Evolutionary conservation across 2,113 vertebrate species (phyloP).

Genomic region (Zeus faber): DNA sequence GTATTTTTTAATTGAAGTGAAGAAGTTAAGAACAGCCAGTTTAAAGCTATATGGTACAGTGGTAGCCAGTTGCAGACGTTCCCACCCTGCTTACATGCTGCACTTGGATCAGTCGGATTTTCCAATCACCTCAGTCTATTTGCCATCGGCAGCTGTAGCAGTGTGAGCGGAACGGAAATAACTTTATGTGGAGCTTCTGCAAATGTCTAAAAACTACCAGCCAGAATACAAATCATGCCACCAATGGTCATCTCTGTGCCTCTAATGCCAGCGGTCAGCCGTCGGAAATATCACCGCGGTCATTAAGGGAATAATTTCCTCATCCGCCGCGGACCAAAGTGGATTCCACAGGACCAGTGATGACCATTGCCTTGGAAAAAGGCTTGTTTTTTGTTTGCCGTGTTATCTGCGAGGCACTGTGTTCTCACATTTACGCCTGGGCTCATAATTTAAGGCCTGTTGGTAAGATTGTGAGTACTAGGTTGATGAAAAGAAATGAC

Average conservation of each 20-base stretch:
- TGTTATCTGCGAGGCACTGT: no score
- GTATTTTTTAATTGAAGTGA: no score
- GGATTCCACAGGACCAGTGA: constrained; percentile 37
- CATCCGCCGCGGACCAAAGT: constrained; percentile 11
- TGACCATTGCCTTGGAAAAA: constrained; percentile 2
- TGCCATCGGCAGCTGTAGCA: no score
- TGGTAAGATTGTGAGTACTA: no score
- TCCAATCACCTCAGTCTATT: background rate
- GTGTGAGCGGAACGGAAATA: background rate
- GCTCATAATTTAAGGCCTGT: no score
- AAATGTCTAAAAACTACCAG: constrained; percentile 16
- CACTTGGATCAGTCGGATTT: background rate
- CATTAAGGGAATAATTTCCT: background rate
- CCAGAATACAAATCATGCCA: constrained; percentile 37
- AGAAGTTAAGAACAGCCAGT: no score
- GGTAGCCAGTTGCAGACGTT: no score
- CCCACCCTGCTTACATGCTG: no score
- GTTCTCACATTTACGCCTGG: no score
- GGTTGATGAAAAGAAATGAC: constrained; percentile 32
- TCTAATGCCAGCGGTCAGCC: constrained; percentile 21
- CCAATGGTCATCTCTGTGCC: constrained; percentile 39
- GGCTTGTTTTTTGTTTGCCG: no score
- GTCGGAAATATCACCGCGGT: background rate
- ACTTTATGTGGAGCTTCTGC: constrained; percentile 20
- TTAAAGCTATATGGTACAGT: no score